Percentiles rank a stretch among this genome's conserved stretches.
These are phyloP conservation scores for Calliopum simillimum DNA, from an alignment of 2,888 invertebrate species.

Conservation along the genomic window DNA sequence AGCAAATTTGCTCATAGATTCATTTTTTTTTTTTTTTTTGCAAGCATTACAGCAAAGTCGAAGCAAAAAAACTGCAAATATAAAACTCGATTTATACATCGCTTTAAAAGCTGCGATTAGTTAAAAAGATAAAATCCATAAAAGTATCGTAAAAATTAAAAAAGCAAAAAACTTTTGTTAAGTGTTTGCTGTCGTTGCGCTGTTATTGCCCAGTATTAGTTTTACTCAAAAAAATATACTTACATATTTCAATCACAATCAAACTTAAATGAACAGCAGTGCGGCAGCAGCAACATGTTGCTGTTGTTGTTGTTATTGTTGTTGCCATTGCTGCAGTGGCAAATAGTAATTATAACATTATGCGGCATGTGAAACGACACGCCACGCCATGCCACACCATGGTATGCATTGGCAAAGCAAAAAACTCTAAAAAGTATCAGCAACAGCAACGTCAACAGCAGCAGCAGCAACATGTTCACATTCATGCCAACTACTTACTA, in stretches of 20 bases:
- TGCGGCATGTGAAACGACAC: slow-evolving; percentile 22
- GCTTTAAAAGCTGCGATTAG: too few species aligned
- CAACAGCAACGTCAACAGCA: neutral
- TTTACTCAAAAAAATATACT: neutral
- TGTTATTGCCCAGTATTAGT: too few species aligned
- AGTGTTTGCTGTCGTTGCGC: slow-evolving; percentile 1
- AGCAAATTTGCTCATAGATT: too few species aligned
- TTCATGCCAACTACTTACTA: slow-evolving; percentile 40
- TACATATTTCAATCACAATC: slow-evolving; percentile 31
- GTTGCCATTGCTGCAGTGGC: slow-evolving; percentile 2
- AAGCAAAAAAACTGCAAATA: too few species aligned
- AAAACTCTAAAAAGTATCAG: neutral
- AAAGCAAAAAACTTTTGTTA: neutral
- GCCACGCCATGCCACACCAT: slow-evolving; percentile 2
- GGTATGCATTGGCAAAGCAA: neutral
- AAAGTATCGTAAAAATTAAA: neutral
- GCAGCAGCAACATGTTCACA: slow-evolving; percentile 17
- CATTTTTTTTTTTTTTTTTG: too few species aligned
- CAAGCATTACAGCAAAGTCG: too few species aligned
- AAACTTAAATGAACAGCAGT: slow-evolving; percentile 19
- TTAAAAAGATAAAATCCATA: too few species aligned
- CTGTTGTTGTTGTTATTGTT: neutral
- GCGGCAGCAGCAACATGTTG: neutral
- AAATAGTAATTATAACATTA: slow-evolving; percentile 65
- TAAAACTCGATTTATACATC: too few species aligned